Base-by-base conservation (phyloP, 2,797 vertebrate species). In the Ptychobarbus kaznakovi region DNA sequence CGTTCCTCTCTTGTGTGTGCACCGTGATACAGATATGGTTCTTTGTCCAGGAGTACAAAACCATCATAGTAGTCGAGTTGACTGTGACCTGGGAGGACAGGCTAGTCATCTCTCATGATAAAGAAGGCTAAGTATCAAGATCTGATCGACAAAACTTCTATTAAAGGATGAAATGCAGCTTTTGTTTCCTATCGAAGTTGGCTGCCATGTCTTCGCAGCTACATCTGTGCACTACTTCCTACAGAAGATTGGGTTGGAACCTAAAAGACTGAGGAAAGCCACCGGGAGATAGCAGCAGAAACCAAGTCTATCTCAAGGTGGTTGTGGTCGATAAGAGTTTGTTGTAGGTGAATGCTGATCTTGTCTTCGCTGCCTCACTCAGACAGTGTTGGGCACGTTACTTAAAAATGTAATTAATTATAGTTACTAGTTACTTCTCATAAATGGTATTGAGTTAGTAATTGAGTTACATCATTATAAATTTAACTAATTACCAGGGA, bases 41-140 rank as follows among this genome's bases (percentile, higher is more conserved):
- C 28, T 75, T 28, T 83, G 53, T 88, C 76, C 44, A 86, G 56
- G 68, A 86, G 84, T 75, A 86, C n/a, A 86, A 84, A 35, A 83
- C 40, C 20, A 81, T 88, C 44, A 44, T 65, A 22, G 15, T 70
- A 53, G 66, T 35, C 0, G 40, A 86, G 32, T 65, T 83, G 25
- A 79, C 81, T 22, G 66, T 81, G 4, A 32, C 69, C 25, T 87
- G 58, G 70, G 69, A 84, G 38, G 68, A 83, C 53, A 85, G 51
- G 51, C 68, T 74, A 61, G 56, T 42, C 18, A 53, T 83, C 9
- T 76, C 28, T 18, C 58, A 81, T 69, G 76, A 84, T 65, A 74
- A 82, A 85, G 63, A 20, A 66, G 28, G 74, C 74, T 28, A 86
- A 61, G 42, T 74, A 83, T 63, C 73, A 76, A 25, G 38, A 68